These are phyloP conservation scores for Oenanthe oenanthe DNA, from an alignment of 2,113 vertebrate species.

Conservation along the genomic window DNA sequence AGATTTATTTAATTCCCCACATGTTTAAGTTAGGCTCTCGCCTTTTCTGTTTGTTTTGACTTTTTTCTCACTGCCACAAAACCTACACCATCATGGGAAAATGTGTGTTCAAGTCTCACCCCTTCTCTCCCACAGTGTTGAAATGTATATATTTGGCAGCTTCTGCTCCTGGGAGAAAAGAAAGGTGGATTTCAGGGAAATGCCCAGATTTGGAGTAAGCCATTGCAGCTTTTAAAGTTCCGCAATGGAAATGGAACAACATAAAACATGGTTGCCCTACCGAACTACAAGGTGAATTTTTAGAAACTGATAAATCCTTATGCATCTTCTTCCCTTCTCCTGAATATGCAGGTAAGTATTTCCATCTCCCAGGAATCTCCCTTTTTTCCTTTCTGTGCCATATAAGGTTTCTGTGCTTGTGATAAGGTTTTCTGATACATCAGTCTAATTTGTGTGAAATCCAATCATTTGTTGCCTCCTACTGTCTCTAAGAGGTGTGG, in stretches of 20 bases:
- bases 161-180: not conserved
- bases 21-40: not conserved
- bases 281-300: not conserved
- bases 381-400: not conserved
- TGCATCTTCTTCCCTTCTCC: not conserved
- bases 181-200: not conserved
- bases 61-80: not conserved
- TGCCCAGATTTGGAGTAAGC: not conserved
- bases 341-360: not conserved
- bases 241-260: not conserved
- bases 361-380: not conserved
- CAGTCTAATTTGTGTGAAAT: not conserved
- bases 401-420: not conserved
- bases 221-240: not conserved
- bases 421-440: not conserved
- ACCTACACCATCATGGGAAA: not conserved
- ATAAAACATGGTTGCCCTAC: not conserved
- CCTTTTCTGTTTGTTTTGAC: not conserved
- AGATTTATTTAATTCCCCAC: not conserved
- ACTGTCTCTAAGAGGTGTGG: not conserved
- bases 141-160: not conserved
- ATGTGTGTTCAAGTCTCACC: not conserved
- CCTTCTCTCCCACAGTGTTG: not conserved
- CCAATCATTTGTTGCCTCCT: not conserved
- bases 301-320: not conserved